phyloP scores from a whole-genome alignment of 2,113 vertebrate genomes.

The Morone saxatilis region DNA sequence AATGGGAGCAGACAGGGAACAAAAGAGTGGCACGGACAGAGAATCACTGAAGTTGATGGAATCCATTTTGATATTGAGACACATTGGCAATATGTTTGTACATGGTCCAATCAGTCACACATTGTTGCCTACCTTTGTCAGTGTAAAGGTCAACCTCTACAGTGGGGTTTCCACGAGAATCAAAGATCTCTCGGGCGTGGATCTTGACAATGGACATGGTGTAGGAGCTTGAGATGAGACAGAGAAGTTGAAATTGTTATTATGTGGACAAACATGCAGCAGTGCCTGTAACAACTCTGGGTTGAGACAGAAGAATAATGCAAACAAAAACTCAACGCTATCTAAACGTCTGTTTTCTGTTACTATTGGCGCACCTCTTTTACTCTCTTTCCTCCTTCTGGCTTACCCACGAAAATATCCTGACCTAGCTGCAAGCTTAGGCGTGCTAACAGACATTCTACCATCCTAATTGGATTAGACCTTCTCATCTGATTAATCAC shows the following conservation, averaged over 20 bases:
- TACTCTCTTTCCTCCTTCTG: constrained; percentile 26
- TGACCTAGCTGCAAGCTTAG: constrained; percentile 73
- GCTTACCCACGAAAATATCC: constrained; percentile 67
- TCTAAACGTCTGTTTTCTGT: background rate
- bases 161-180: constrained; percentile 98
- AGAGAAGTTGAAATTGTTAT: background rate
- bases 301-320: background rate
- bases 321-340: background rate
- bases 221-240: constrained; percentile 75
- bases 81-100: background rate
- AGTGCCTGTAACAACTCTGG: background rate
- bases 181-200: constrained; percentile 93
- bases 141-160: constrained; percentile 96
- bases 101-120: background rate
- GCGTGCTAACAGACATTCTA: constrained; percentile 45
- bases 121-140: constrained; percentile 86
- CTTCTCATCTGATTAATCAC: constrained; percentile 75
- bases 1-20: background rate
- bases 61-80: background rate
- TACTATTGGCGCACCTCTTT: constrained; percentile 2
- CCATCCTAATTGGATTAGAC: constrained; percentile 74
- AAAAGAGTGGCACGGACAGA: background rate
- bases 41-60: background rate
- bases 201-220: constrained; percentile 95
- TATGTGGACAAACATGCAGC: background rate